Evolutionary conservation across 2,797 vertebrate genomes (phyloP).

Genomic region (Delichon dasypus): DNA sequence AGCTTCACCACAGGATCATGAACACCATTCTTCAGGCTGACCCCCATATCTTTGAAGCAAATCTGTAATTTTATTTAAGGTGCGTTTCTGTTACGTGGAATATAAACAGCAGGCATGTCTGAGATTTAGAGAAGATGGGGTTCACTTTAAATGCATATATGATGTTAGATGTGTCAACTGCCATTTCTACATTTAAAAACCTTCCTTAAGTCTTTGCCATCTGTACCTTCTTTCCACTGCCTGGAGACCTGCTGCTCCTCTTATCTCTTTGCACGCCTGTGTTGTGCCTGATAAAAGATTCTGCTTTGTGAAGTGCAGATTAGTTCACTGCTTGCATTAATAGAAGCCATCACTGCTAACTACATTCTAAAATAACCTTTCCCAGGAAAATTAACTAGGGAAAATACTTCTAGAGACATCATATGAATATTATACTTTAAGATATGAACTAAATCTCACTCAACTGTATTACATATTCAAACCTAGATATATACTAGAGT

Average conservation of each 20-base stretch:
- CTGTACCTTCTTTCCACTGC: background rate
- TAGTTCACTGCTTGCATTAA: constrained; percentile 16
- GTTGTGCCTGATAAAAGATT: constrained; percentile 25
- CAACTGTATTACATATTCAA: background rate
- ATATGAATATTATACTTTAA: background rate
- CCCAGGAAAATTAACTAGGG: background rate
- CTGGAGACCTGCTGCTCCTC: constrained; percentile 10
- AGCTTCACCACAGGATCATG: background rate
- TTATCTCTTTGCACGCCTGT: background rate
- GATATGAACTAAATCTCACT: background rate
- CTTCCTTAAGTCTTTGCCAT: constrained; percentile 7
- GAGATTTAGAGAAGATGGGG: background rate
- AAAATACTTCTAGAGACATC: background rate
- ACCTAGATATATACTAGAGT: background rate
- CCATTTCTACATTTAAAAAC: background rate
- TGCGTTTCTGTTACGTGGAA: accelerated
- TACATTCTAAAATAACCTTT: background rate
- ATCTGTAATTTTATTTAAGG: background rate
- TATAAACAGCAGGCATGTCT: background rate
- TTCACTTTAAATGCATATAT: background rate
- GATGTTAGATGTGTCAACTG: background rate
- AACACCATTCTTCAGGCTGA: background rate
- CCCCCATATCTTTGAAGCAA: background rate
- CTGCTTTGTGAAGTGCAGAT: constrained; percentile 28
- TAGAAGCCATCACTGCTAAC: background rate